Base-by-base conservation (phyloP, 2,888 invertebrate genomes). In the Rotaria socialis region DNA sequence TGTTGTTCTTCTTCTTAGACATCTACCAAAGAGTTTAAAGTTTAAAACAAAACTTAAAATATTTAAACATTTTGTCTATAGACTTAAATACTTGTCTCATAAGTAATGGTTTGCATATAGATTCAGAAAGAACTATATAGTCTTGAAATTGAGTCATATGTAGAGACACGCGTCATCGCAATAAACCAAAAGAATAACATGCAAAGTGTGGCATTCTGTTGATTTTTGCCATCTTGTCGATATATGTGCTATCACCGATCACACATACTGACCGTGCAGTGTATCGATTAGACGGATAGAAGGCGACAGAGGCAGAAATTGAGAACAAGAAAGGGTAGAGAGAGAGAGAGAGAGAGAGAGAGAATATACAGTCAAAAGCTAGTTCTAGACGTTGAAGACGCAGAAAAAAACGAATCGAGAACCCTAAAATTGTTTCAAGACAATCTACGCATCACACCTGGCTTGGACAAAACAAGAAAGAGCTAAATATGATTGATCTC, bases 261-360 rank as follows among this genome's bases (percentile, higher is more conserved):
- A 67, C 67, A 67, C 67, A 67, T 67, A 67, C 67, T 67, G 67
- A 67, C 67, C 67, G 67, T 67, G 35, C 67, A 67, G 35, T 67
- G 67, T 67, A 67, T 35, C 67, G 67, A 67, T 67, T 67, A 67
- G 67, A 67, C 67, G 67, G 67, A 67, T 67, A 67, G 67, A 67
- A 67, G 67, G 67, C 67, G 67, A 67, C 67, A 67, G 67, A 67
- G 67, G 67, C 67, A 67, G 11, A 35, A 67, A 67, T 67, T 35
- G 67, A 67, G 67, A 67, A 35, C 67, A 67, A 67, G 67, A 67
- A 67, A 35, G 67, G 14, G 67, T 52, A 52, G 35, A 35, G 67
- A 35, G 35, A 67, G 67, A 67, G 35, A 35, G 35, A 67, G 67
- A 67, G 35, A 35, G 35, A 35, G 35, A 35, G 35, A 35, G 14